Conservation (phyloP, 2,797 vertebrate species). For the Gephyroberyx darwinii region DNA sequence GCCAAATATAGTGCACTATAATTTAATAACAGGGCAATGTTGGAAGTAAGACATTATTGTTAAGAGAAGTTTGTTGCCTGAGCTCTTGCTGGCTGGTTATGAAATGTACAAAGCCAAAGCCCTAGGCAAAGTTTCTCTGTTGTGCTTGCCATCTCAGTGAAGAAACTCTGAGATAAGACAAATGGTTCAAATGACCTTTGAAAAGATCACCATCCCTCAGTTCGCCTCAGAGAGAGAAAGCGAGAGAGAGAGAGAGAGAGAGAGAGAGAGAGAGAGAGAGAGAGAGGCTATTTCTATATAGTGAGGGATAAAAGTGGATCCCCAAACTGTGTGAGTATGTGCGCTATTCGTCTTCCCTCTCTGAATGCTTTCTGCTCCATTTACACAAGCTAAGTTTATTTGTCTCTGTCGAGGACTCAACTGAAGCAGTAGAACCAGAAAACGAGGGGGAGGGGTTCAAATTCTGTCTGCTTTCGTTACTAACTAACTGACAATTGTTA, state of each 20-base stretch:
- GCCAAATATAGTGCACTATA: slow-evolving; percentile 42
- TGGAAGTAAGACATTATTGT: slow-evolving; percentile 28
- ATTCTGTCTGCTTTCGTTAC: slow-evolving; percentile 8
- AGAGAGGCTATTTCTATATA: slow-evolving; percentile 53
- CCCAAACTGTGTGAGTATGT: slow-evolving; percentile 58
- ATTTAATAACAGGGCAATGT: slow-evolving; percentile 37
- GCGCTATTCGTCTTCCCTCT: slow-evolving; percentile 43
- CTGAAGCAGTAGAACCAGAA: slow-evolving; percentile 26
- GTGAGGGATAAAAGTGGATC: slow-evolving; percentile 69
- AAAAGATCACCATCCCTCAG: slow-evolving; percentile 74
- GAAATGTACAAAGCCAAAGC: slow-evolving; percentile 62
- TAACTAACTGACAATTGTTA: slow-evolving; percentile 31
- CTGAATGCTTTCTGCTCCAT: slow-evolving; percentile 65
- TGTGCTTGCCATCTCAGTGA: slow-evolving; percentile 59
- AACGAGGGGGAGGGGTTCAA: background rate
- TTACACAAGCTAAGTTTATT: slow-evolving; percentile 64
- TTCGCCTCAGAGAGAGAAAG: slow-evolving; percentile 46
- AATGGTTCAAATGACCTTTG: slow-evolving; percentile 79
- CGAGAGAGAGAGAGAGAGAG: slow-evolving; percentile 23
- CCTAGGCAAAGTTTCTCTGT: slow-evolving; percentile 65
- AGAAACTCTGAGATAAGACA: slow-evolving; percentile 74
- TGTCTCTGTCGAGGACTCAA: slow-evolving; percentile 56
- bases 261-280: slow-evolving; percentile 11
- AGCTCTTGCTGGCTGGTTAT: slow-evolving; percentile 41
- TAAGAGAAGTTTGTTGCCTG: slow-evolving; percentile 4